A percentile compares a stretch with the other conserved stretches of the same genome.
These are phyloP conservation scores for Eristalinus aeneus DNA, from an alignment of 2,888 invertebrate species.

Conservation along the genomic window DNA sequence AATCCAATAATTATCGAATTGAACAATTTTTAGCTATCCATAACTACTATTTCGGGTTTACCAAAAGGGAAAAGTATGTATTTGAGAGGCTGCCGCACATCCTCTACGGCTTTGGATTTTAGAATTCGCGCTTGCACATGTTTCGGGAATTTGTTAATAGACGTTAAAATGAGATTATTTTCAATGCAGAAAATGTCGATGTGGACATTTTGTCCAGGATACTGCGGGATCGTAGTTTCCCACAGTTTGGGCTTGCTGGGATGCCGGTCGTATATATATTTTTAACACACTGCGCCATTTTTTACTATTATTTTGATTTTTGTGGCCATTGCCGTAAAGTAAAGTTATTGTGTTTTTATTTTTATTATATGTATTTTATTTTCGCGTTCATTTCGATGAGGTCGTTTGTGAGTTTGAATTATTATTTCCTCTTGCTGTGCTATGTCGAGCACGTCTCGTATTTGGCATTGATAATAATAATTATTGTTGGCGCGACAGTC, in stretches of 20 bases:
- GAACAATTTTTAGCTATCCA: neutral
- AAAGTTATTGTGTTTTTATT: neutral
- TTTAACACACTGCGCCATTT: neutral
- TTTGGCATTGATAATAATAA: too few species aligned
- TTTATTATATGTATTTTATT: neutral
- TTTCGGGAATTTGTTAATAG: neutral
- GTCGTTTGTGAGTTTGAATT: slow-evolving; percentile 1
- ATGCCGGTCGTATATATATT: slow-evolving; percentile 14
- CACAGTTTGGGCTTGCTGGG: slow-evolving; percentile 3
- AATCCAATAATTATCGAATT: neutral
- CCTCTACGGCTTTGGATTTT: neutral
- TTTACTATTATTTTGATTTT: neutral
- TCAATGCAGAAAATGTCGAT: neutral
- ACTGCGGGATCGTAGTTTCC: slow-evolving; percentile 10
- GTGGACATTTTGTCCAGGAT: slow-evolving; percentile 5
- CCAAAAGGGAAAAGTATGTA: neutral
- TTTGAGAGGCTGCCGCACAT: neutral
- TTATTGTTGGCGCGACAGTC: too few species aligned
- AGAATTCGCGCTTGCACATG: neutral
- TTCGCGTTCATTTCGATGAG: neutral
- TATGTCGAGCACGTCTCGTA: too few species aligned
- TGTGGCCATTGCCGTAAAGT: neutral
- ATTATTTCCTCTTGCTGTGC: slow-evolving; percentile 47
- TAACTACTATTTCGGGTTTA: neutral
- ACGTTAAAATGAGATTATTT: neutral